phyloP scores from a whole-genome alignment of 2,113 vertebrate genomes.

The Pomatostomus ruficeps region DNA sequence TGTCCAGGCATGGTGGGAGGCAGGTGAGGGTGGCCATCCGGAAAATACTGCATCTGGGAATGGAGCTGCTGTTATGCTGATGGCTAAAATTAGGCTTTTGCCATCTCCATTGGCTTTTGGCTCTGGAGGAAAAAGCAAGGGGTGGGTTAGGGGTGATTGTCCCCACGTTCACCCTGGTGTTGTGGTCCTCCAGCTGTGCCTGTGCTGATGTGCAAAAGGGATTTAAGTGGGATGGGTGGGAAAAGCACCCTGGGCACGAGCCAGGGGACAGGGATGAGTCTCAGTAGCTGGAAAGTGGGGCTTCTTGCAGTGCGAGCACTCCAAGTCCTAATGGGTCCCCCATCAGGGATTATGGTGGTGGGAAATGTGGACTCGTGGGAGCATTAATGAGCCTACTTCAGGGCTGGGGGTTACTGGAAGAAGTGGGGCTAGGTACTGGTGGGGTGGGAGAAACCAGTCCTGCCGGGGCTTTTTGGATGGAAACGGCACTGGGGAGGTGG shows the following conservation, averaged over 20 bases:
- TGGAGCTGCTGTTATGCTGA: fast-evolving
- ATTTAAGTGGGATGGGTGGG: background rate
- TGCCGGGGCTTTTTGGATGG: background rate
- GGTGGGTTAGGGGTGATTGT: background rate
- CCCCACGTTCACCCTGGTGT: fast-evolving
- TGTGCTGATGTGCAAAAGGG: background rate
- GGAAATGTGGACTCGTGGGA: background rate
- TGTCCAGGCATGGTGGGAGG: fast-evolving
- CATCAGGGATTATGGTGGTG: background rate
- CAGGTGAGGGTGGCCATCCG: background rate
- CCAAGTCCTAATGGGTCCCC: background rate
- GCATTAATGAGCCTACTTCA: background rate
- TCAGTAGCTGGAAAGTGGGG: background rate
- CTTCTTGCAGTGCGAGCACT: background rate
- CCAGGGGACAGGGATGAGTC: fast-evolving
- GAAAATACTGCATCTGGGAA: background rate
- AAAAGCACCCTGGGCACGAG: background rate
- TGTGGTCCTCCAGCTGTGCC: background rate
- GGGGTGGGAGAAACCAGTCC: background rate
- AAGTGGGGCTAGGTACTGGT: background rate
- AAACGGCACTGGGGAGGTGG: background rate
- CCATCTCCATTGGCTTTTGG: background rate
- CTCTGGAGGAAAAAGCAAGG: background rate
- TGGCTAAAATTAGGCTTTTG: background rate
- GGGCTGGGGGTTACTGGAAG: background rate